Evolutionary conservation across 2,113 vertebrate species (phyloP).

Genomic region (Nestor notabilis): DNA sequence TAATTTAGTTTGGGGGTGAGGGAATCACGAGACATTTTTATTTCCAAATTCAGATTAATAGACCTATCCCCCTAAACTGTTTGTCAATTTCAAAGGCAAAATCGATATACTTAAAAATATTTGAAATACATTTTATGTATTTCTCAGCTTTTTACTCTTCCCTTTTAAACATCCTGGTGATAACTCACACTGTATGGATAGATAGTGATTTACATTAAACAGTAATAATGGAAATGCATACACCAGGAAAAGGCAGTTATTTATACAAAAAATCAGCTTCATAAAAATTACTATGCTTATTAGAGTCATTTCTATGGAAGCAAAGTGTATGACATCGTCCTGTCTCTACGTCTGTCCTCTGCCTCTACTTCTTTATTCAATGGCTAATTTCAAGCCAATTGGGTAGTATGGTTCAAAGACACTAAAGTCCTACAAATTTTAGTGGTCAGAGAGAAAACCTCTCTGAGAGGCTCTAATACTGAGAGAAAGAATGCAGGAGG

Average conservation of each 20-base stretch:
- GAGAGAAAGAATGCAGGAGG: background rate
- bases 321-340: background rate
- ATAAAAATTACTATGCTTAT: background rate
- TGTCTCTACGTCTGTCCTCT: background rate
- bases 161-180: background rate
- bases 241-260: background rate
- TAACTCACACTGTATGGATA: background rate
- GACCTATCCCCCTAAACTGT: background rate
- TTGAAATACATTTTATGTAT: background rate
- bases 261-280: background rate
- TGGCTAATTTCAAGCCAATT: background rate
- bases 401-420: background rate
- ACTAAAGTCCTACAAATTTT: background rate
- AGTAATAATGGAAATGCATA: background rate
- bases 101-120: background rate
- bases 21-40: background rate
- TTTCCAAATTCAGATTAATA: constrained; percentile 29
- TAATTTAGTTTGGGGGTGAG: background rate
- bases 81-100: constrained; percentile 1
- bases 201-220: background rate
- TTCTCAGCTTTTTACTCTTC: background rate
- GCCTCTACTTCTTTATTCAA: background rate
- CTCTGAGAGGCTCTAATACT: background rate
- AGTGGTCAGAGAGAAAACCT: background rate
- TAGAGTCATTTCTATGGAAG: background rate